Evolutionary conservation across 2,113 vertebrate genomes (phyloP).

Genomic region (Bungarus multicinctus): DNA sequence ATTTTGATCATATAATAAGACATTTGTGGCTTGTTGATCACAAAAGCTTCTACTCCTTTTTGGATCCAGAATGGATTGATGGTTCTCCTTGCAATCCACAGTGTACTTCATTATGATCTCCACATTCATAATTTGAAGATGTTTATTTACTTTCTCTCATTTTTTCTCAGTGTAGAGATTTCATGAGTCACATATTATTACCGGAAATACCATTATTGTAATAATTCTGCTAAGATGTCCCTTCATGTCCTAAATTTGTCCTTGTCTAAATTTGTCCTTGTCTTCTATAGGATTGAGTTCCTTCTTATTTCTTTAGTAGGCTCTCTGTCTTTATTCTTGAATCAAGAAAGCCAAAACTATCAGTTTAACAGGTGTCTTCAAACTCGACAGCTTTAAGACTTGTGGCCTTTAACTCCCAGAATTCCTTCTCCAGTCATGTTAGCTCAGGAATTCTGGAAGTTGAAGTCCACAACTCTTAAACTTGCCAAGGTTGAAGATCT

Average conservation of each 20-base stretch:
- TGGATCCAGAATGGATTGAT: not conserved
- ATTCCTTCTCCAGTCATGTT: too few species aligned
- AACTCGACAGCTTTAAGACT: too few species aligned
- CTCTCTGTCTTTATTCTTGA: not conserved
- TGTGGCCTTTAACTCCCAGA: too few species aligned
- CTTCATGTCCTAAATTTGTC: too few species aligned
- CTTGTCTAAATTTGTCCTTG: not conserved
- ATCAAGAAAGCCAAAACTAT: not conserved
- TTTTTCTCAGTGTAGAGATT: not conserved
- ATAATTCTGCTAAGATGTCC: not conserved
- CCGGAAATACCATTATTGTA: not conserved
- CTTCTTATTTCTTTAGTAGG: not conserved
- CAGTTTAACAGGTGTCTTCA: not conserved
- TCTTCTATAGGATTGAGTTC: not conserved
- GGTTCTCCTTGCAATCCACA: not conserved
- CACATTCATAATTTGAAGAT: not conserved
- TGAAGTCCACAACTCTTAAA: too few species aligned
- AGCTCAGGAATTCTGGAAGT: too few species aligned
- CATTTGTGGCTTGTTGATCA: not conserved
- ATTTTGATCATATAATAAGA: too few species aligned
- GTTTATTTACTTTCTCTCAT: not conserved
- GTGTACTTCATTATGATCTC: not conserved
- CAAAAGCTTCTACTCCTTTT: not conserved
- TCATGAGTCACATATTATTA: not conserved
- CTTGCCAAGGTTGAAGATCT: too few species aligned